Evolutionary conservation across 2,888 invertebrate species (phyloP), one percentile per base, ranked within the genome.

Genomic region (Polydrusus pterygomalis): DNA sequence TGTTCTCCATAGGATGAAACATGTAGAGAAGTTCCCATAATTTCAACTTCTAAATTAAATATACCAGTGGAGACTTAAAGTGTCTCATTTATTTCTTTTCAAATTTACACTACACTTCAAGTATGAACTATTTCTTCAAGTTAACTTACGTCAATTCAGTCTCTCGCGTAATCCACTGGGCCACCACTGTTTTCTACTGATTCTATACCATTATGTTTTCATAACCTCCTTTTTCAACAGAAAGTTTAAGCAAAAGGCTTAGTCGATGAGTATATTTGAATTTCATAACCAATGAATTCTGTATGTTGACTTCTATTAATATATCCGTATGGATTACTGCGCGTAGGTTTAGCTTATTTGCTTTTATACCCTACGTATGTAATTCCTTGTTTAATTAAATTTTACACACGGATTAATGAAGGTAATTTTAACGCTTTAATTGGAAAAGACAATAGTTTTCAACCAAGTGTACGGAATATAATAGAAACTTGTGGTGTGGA

Each of bases 331-430:
- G 71, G 71, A 71, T 71, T 71, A 71, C 30, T n/a, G n/a, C 30
- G 9, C 64, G 71, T 71, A 54, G 51, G 64, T 54, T 71, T 56
- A 64, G 71, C 47, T 30, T 71, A 47, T 64, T 71, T 71, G 64
- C 71, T 54, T 56, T 64, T 20, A 63, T 64, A 54, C 54, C 45
- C 71, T 54, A 25, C n/a, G n/a, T 25, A 25, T 51, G 34, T 63
- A 63, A 65, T 58, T 30, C 58, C 70, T 43, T 56, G 65, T 58
- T 69, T 70, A 75, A 75, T 75, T 75, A 75, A 69, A 64, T 75
- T 62, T 68, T 58, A 63, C 68, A 68, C 51, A n/a, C 54, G 62
- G 56, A 68, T 68, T 74, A 74, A 74, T 74, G 68, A 68, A 74
- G 62, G 68, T 47, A 67, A 68, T 74, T 62, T 60, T 68, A 62